Evolutionary conservation across 2,113 vertebrate species (phyloP).

Genomic region (Empidonax traillii): DNA sequence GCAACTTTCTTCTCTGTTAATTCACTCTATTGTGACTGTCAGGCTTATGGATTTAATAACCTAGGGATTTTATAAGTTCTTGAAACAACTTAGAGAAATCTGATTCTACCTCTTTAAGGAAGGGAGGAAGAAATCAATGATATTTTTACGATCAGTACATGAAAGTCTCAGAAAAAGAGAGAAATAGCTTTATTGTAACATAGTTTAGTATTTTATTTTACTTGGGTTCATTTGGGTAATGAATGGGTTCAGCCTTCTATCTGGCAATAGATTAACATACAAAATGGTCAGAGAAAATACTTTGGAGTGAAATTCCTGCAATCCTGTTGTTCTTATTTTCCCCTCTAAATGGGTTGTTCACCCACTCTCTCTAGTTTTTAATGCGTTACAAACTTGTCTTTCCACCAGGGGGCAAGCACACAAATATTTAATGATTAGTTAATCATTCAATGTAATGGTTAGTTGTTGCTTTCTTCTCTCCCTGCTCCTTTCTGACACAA

Average conservation of each 20-base stretch:
- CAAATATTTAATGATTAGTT: background rate
- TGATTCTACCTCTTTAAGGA: constrained; percentile 1
- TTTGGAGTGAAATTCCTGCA: background rate
- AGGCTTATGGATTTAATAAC: constrained; percentile 31
- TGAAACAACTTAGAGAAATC: background rate
- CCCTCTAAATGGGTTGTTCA: background rate
- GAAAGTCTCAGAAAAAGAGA: background rate
- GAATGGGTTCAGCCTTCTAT: background rate
- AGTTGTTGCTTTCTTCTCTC: background rate
- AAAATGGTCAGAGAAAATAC: background rate
- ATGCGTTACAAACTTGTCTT: background rate
- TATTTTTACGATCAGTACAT: constrained; percentile 1
- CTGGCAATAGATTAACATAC: background rate
- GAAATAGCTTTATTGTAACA: background rate
- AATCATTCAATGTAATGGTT: background rate
- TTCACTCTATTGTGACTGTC: constrained; percentile 12
- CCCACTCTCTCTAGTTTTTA: background rate
- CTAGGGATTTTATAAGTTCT: constrained; percentile 27
- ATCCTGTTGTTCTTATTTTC: background rate
- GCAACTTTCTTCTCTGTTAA: constrained; percentile 34
- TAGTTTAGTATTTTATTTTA: background rate
- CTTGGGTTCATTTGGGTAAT: background rate
- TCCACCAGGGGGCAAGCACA: constrained; percentile 43
- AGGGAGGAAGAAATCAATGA: constrained; percentile 14
- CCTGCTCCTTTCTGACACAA: background rate